A percentile compares a stretch with the other conserved stretches of the same genome.
Conservation (phyloP, 2,888 invertebrate genomes). For the Eulithis prunata region DNA sequence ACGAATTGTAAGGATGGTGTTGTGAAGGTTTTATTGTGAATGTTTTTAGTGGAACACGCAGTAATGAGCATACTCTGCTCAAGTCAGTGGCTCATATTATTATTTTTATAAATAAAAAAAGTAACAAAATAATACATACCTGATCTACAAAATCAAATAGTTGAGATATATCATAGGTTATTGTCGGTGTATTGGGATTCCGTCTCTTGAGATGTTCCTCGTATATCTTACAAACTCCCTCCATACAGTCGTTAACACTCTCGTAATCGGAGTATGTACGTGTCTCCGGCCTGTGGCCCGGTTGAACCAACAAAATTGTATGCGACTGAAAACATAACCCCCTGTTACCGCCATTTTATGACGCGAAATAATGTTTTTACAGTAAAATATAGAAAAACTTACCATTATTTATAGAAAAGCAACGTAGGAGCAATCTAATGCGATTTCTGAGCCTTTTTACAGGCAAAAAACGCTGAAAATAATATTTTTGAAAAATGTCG, state of each 20-base stretch:
- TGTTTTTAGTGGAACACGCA: too few relatives aligned
- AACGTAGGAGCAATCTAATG: not conserved
- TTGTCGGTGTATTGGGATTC: conserved; percentile 97
- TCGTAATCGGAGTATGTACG: conserved; percentile 99
- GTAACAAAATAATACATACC: conserved; percentile 46
- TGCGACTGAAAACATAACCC: conserved; percentile 90
- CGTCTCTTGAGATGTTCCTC: conserved; percentile 98
- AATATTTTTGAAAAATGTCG: conserved; percentile 12
- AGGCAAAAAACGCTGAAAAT: not conserved
- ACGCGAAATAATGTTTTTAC: conserved; percentile 26
- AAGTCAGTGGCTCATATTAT: too few relatives aligned
- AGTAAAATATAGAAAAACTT: conserved; percentile 36
- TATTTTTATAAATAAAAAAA: conserved; percentile 42
- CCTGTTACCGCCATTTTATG: conserved; percentile 64
- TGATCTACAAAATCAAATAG: conserved; percentile 99
- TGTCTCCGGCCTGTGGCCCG: conserved; percentile 96
- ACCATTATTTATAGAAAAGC: conserved; percentile 56
- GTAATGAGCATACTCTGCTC: too few relatives aligned
- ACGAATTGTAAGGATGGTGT: too few relatives aligned
- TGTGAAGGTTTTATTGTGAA: too few relatives aligned
- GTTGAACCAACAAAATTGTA: conserved; percentile 98
- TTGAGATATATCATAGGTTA: conserved; percentile 99
- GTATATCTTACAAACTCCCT: conserved; percentile 99
- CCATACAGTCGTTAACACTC: conserved; percentile 98
- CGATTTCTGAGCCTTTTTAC: not conserved